phyloP scores from a whole-genome alignment of 2,888 invertebrate species.

The Rotaria sp. region DNA sequence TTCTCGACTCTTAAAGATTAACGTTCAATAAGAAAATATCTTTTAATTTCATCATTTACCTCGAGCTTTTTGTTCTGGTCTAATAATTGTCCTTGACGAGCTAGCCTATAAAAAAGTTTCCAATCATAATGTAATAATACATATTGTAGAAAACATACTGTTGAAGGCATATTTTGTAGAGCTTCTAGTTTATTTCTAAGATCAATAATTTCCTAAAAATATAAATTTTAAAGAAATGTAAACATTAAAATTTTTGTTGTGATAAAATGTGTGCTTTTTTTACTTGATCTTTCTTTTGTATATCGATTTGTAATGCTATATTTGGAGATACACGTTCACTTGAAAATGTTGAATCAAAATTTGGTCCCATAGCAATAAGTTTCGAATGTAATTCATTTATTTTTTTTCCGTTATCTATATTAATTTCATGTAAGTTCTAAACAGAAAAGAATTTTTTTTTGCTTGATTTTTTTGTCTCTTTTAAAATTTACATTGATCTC shows the following conservation, averaged over 20 bases:
- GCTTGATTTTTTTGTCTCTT: not conserved
- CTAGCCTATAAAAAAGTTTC: no score
- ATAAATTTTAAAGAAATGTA: not conserved
- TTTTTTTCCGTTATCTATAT: no score
- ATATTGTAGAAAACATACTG: no score
- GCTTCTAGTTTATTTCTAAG: not conserved
- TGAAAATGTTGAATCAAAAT: not conserved
- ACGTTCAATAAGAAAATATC: no score
- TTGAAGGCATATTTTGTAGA: not conserved
- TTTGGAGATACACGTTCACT: not conserved
- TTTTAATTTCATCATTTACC: no score
- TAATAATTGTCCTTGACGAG: no score
- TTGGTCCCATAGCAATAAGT: not conserved
- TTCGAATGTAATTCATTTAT: no score
- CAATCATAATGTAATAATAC: no score
- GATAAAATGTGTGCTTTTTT: no score
- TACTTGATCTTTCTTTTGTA: not conserved
- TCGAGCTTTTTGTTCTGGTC: no score
- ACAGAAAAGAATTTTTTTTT: not conserved
- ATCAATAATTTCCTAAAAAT: not conserved
- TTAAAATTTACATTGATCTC: not conserved
- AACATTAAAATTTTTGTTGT: no score
- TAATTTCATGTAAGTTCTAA: no score
- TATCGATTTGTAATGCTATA: not conserved
- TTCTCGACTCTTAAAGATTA: not conserved